Conservation (phyloP, 2,888 invertebrate species). For the Brachycybe producta region DNA sequence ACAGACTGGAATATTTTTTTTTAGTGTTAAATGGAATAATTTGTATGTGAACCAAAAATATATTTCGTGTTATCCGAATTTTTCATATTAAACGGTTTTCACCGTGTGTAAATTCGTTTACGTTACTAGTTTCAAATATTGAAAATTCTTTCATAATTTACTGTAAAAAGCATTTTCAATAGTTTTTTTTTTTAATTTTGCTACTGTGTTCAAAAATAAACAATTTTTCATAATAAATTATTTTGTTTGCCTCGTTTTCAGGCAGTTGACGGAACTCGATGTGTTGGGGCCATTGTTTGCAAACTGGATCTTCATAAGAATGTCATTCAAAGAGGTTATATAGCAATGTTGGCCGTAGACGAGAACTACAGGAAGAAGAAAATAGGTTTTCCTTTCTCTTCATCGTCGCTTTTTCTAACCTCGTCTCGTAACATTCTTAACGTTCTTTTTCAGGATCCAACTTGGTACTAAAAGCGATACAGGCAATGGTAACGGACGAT, state of each 20-base stretch:
- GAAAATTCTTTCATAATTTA: background rate
- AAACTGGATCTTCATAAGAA: conserved; percentile 81
- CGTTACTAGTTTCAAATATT: background rate
- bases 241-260: conserved; percentile 26
- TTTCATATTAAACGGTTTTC: too few relatives aligned
- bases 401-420: background rate
- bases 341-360: conserved; percentile 98
- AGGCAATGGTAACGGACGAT: conserved; percentile 84
- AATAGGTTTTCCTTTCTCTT: conserved; percentile 50
- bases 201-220: too few relatives aligned
- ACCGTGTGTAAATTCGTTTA: too few relatives aligned
- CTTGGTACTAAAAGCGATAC: conserved; percentile 47
- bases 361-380: conserved; percentile 83
- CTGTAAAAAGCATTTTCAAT: too few relatives aligned
- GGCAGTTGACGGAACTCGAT: conserved; percentile 74
- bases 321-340: conserved; percentile 85
- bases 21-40: too few relatives aligned
- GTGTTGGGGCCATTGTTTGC: conserved; percentile 97
- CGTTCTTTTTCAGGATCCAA: conserved; percentile 45
- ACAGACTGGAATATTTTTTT: too few relatives aligned
- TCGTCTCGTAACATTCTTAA: too few relatives aligned
- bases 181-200: conserved; percentile 24
- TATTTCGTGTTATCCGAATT: too few relatives aligned
- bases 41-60: too few relatives aligned
- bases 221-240: too few relatives aligned